phyloP scores from a whole-genome alignment of 35 echinoderm and acorn worm genomes.

The Apostichopus japonicus region DNA sequence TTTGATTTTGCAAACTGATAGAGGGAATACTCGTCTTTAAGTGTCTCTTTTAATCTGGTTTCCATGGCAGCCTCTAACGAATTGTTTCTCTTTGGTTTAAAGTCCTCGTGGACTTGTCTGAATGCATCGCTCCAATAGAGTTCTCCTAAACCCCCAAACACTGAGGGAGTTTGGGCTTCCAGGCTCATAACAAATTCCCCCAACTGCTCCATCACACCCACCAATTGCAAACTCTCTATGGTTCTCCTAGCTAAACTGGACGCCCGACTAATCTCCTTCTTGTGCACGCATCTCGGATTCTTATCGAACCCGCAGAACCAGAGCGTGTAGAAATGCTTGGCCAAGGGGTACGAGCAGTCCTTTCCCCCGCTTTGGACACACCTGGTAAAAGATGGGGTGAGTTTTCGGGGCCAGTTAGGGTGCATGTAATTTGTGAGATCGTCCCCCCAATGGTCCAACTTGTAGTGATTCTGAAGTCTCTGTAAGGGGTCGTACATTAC shows the following conservation, averaged over 20 bases:
- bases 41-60: neutral
- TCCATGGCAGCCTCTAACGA: neutral
- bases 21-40: constrained; percentile 8
- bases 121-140: constrained; percentile 13
- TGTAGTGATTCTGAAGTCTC: constrained; percentile 29
- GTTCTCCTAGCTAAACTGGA: neutral
- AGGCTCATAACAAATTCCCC: constrained; percentile 4
- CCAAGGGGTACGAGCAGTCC: constrained; percentile 20
- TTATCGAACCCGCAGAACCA: constrained; percentile 50
- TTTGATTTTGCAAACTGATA: constrained; percentile 8
- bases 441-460: constrained; percentile 49
- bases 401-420: constrained; percentile 20
- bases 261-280: neutral
- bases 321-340: constrained; percentile 20
- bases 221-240: neutral
- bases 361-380: neutral
- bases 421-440: constrained; percentile 14
- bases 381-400: neutral
- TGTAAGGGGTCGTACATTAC: neutral
- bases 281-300: constrained; percentile 11
- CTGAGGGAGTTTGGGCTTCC: constrained; percentile 11
- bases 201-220: constrained; percentile 19
- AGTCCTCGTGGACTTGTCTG: neutral
- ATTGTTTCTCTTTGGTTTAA: constrained; percentile 23
- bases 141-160: constrained; percentile 10